Conservation (phyloP, 2,113 vertebrate genomes). For the Apistogramma diplotaenia region DNA sequence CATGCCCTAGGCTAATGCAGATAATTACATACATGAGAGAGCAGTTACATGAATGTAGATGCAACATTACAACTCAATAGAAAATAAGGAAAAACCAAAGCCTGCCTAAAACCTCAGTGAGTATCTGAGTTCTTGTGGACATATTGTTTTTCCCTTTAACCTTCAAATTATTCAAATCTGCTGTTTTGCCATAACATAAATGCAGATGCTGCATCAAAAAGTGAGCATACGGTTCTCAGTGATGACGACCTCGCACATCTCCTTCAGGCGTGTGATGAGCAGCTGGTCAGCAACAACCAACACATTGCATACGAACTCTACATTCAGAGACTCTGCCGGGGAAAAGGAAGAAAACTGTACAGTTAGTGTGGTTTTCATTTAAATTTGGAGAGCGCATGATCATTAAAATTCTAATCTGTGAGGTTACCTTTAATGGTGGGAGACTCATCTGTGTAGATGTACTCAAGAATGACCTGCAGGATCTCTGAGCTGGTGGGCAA, state of each 20-base stretch:
- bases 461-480: constrained; percentile 90
- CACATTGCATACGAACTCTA: constrained; percentile 91
- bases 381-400: not conserved
- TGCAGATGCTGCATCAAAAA: not conserved
- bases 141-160: not conserved
- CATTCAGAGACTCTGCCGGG: constrained; percentile 85
- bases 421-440: constrained; percentile 85
- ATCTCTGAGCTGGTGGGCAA: constrained; percentile 91
- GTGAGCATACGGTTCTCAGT: constrained; percentile 87
- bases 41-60: not conserved
- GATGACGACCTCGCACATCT: constrained; percentile 94
- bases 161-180: not conserved
- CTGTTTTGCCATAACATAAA: not conserved
- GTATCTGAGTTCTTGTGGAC: not conserved
- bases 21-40: not conserved
- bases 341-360: not conserved
- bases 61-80: not conserved
- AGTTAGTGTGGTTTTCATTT: not conserved
- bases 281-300: constrained; percentile 96
- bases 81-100: not conserved
- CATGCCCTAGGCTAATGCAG: not conserved
- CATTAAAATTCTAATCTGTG: not conserved
- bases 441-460: constrained; percentile 93
- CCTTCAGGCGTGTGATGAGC: constrained; percentile 90
- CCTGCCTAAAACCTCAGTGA: not conserved